phyloP scores from a whole-genome alignment of 1,140 invertebrate species.

The Hyles vespertilio region DNA sequence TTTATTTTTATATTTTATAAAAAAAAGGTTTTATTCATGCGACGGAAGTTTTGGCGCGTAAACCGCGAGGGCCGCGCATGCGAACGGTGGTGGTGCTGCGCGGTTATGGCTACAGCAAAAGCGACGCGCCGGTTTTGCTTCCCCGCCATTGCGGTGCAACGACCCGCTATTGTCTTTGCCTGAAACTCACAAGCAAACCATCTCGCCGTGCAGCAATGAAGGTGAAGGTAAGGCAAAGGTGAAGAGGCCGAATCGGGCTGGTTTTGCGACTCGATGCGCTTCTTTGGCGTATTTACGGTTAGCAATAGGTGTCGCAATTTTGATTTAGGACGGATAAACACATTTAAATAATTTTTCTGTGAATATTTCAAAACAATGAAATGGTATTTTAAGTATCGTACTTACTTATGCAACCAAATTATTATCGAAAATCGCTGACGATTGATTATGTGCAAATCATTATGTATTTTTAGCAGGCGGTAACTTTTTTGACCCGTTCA shows the following conservation, averaged over 20 bases:
- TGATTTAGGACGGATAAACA: too few species aligned
- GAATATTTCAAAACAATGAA: too few species aligned
- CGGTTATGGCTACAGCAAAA: conserved; percentile 49
- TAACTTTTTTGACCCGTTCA: too few species aligned
- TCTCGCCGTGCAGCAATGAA: conserved; percentile 10
- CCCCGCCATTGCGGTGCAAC: conserved; percentile 54
- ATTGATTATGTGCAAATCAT: too few species aligned
- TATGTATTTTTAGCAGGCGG: too few species aligned
- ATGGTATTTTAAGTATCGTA: too few species aligned
- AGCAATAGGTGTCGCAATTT: too few species aligned
- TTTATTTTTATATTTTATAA: not conserved
- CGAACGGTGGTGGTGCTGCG: conserved; percentile 38
- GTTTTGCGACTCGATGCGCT: not conserved
- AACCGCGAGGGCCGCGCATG: conserved; percentile 45
- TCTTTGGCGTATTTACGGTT: too few species aligned
- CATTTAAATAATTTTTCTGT: too few species aligned
- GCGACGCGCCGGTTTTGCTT: conserved; percentile 53
- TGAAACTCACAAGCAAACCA: not conserved
- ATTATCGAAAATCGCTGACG: too few species aligned
- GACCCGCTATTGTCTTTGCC: conserved; percentile 38
- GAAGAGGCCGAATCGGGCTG: not conserved
- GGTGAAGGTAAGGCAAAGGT: conserved; percentile 24
- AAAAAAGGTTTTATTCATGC: not conserved
- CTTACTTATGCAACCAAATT: too few species aligned
- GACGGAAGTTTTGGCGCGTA: conserved; percentile 34